Conservation (phyloP, 2,888 invertebrate species). For the Xylophagus ater region DNA sequence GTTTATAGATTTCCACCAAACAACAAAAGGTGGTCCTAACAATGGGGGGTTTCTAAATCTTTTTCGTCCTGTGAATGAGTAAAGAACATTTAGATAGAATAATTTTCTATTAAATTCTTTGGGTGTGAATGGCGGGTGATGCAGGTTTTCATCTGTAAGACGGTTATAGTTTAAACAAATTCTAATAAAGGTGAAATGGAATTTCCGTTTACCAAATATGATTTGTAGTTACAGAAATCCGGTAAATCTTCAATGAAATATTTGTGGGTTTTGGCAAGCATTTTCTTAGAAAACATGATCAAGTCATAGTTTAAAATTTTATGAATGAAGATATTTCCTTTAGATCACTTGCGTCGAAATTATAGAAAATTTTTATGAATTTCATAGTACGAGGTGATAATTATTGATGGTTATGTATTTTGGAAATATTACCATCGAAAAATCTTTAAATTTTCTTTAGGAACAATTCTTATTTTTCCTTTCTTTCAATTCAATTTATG, state of each 20-base stretch:
- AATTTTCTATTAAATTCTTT: neutral
- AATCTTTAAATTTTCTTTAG: too few species aligned
- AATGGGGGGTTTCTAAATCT: slow-evolving; percentile 15
- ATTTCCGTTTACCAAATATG: slow-evolving; percentile 9
- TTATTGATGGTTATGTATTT: too few species aligned
- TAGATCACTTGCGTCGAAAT: slow-evolving; percentile 4
- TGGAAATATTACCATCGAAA: too few species aligned
- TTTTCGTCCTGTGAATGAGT: neutral
- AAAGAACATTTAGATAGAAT: neutral
- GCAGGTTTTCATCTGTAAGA: slow-evolving; percentile 1
- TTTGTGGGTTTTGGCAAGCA: slow-evolving; percentile 6
- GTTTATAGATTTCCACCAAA: slow-evolving; percentile 14
- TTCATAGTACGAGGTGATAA: too few species aligned
- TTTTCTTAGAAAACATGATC: slow-evolving; percentile 6
- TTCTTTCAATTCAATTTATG: too few species aligned
- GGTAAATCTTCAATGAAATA: slow-evolving; percentile 11
- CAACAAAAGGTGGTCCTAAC: slow-evolving; percentile 14
- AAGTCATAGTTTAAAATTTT: slow-evolving; percentile 1
- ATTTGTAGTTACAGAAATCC: slow-evolving; percentile 3
- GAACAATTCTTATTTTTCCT: too few species aligned
- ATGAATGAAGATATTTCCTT: slow-evolving; percentile 7
- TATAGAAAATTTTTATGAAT: slow-evolving; percentile 5
- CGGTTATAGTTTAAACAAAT: neutral
- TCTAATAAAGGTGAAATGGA: slow-evolving; percentile 3
- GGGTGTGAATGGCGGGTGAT: slow-evolving; percentile 11